Evolutionary conservation across 2,888 invertebrate genomes (phyloP).

Genomic region (Orgyia antiqua): DNA sequence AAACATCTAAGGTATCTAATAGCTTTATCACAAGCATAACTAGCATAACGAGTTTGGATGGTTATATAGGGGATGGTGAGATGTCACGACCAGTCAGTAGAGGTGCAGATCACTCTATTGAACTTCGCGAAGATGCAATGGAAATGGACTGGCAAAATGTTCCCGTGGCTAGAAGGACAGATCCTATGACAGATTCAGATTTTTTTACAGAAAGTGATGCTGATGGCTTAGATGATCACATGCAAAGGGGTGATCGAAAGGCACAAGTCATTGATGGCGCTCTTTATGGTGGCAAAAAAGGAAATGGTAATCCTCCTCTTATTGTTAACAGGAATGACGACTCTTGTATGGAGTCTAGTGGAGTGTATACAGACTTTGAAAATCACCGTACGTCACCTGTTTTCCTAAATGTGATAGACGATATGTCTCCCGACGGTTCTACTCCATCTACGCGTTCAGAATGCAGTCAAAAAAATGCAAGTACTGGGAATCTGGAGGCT

Average conservation of each 20-base stretch:
- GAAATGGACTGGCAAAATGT: conserved; percentile 79
- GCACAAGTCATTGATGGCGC: conserved; percentile 94
- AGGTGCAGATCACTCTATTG: conserved; percentile 85
- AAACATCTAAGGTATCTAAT: conserved; percentile 81
- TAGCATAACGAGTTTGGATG: conserved; percentile 94
- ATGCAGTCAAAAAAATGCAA: conserved; percentile 68
- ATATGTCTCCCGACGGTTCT: conserved; percentile 82
- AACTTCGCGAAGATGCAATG: conserved; percentile 69
- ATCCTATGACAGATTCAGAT: conserved; percentile 94
- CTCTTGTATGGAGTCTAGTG: conserved; percentile 92
- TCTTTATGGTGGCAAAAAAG: conserved; percentile 86
- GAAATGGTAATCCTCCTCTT: conserved; percentile 72
- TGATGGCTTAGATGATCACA: conserved; percentile 87
- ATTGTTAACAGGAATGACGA: conserved; percentile 82
- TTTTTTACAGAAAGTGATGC: conserved; percentile 95
- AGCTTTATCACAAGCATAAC: conserved; percentile 92
- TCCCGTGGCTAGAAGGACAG: conserved; percentile 82
- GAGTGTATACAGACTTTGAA: conserved; percentile 92
- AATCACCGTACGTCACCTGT: conserved; percentile 76
- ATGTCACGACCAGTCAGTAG: conserved; percentile 92
- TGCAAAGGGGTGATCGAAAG: conserved; percentile 83
- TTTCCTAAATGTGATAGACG: conserved; percentile 80
- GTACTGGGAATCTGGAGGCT: conserved; percentile 45
- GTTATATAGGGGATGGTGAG: conserved; percentile 95
- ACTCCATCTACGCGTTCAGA: conserved; percentile 76